phyloP scores from a whole-genome alignment of 2,888 invertebrate genomes.

The Andrena flavipes region DNA sequence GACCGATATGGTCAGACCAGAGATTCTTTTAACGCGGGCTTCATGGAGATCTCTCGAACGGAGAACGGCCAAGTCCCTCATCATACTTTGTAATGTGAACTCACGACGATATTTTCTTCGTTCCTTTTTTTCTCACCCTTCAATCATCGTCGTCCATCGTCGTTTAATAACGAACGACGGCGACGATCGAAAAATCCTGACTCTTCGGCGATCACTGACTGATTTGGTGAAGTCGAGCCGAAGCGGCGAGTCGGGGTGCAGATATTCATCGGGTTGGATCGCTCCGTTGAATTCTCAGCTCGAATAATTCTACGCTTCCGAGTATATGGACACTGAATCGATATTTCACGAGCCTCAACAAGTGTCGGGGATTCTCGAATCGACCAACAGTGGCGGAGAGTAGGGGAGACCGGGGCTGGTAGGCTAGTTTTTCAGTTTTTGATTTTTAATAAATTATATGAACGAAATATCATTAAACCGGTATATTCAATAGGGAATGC shows the following conservation, averaged over 20 bases:
- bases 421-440: too few species aligned
- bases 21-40: constrained; percentile 75
- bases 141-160: neutral
- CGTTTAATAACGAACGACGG: constrained; percentile 40
- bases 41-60: constrained; percentile 68
- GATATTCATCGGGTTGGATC: constrained; percentile 4
- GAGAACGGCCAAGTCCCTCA: constrained; percentile 66
- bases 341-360: neutral
- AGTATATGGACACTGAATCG: neutral
- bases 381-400: neutral
- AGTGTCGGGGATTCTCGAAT: neutral
- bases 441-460: too few species aligned
- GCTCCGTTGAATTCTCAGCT: too few species aligned
- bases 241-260: too few species aligned
- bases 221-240: neutral
- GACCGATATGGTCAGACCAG: constrained; percentile 76
- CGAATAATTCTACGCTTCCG: neutral
- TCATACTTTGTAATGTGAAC: constrained; percentile 73
- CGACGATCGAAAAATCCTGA: neutral
- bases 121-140: constrained; percentile 10
- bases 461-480: too few species aligned
- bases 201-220: neutral
- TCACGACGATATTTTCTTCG: constrained; percentile 54
- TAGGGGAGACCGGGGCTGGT: too few species aligned
- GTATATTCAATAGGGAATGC: too few species aligned